Conservation (phyloP, 2,888 invertebrate genomes). For the Epinotia bilunana region DNA sequence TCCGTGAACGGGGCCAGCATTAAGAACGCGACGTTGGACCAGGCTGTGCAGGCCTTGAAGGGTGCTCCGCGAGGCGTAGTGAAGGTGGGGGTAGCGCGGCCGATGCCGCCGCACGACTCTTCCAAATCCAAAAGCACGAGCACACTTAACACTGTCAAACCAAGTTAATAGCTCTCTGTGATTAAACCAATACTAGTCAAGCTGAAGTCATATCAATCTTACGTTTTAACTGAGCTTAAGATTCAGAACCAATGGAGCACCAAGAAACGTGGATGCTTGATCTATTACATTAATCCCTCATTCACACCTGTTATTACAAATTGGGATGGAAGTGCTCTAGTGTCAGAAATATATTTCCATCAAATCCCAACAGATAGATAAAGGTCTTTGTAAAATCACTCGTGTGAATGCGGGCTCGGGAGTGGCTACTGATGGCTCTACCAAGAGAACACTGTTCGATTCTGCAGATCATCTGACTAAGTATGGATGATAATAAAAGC, state of each 20-base stretch:
- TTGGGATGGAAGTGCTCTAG: not conserved
- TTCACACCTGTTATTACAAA: not conserved
- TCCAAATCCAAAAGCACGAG: conserved; percentile 75
- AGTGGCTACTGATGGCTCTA: conserved; percentile 17
- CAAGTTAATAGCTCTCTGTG: conserved; percentile 70
- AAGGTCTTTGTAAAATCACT: not conserved
- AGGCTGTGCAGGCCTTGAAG: conserved; percentile 98
- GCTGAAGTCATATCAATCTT: conserved; percentile 74
- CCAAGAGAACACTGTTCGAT: not conserved
- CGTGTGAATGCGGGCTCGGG: conserved; percentile 1
- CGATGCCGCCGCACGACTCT: conserved; percentile 83
- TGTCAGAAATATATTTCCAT: not conserved
- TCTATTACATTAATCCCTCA: conserved; percentile 45
- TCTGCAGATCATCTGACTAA: not conserved
- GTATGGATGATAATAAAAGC: not conserved
- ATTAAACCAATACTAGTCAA: conserved; percentile 73
- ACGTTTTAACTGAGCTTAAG: conserved; percentile 57
- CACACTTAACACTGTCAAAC: conserved; percentile 67
- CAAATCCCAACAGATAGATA: not conserved
- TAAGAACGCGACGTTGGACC: conserved; percentile 96
- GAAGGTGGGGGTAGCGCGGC: conserved; percentile 95
- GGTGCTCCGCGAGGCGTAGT: conserved; percentile 96
- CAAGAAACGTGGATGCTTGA: conserved; percentile 50
- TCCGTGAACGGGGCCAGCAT: conserved; percentile 96
- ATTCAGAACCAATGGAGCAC: conserved; percentile 64